These are phyloP conservation scores for Eudasyphora cyanicolor DNA, from an alignment of 2,888 invertebrate species.

Conservation along the genomic window DNA sequence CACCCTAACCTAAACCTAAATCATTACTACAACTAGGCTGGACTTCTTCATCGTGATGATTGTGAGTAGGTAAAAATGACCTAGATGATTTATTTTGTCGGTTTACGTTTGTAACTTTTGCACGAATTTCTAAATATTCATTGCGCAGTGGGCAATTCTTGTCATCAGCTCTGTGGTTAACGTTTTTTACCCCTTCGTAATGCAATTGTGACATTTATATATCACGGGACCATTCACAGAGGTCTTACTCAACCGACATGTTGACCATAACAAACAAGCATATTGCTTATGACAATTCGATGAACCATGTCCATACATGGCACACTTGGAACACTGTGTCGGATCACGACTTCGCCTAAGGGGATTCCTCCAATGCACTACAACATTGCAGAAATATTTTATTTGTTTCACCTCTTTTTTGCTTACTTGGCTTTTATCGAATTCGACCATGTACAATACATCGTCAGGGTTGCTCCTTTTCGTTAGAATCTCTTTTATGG, in stretches of 20 bases:
- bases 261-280: not conserved
- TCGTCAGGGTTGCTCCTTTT: not conserved
- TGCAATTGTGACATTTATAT: slow-evolving; percentile 8
- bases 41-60: no score
- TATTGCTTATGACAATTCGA: not conserved
- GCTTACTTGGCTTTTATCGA: not conserved
- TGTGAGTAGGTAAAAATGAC: no score
- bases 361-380: slow-evolving; percentile 12
- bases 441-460: not conserved
- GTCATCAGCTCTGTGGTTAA: slow-evolving; percentile 29
- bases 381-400: not conserved
- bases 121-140: slow-evolving; percentile 7
- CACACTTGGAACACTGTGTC: slow-evolving; percentile 13
- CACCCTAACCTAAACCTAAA: no score
- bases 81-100: no score
- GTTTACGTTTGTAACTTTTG: not conserved
- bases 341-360: not conserved
- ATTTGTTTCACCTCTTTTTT: not conserved
- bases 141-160: not conserved
- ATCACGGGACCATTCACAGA: not conserved
- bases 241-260: no score
- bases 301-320: slow-evolving; percentile 17
- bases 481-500: not conserved
- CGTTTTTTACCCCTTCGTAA: not conserved
- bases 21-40: no score